phyloP scores from a whole-genome alignment of 2,888 invertebrate genomes.

The Podotricha telesiphe region DNA sequence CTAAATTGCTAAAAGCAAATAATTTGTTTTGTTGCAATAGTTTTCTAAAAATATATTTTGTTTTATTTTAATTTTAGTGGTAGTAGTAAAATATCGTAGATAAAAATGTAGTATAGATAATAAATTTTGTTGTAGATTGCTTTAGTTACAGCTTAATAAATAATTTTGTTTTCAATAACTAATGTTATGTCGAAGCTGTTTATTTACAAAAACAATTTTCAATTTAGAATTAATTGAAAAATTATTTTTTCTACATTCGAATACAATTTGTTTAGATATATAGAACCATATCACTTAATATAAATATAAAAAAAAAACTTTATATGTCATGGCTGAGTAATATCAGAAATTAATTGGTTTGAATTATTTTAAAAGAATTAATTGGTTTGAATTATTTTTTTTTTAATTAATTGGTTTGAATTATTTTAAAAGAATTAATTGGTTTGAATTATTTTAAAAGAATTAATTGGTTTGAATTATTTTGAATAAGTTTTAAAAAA shows the following conservation, averaged over 20 bases:
- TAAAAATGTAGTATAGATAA: slow-evolving; percentile 32
- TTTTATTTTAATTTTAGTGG: slow-evolving; percentile 47
- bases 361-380: background rate
- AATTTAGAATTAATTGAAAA: background rate
- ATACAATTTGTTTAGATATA: slow-evolving; percentile 1
- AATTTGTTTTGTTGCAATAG: slow-evolving; percentile 63
- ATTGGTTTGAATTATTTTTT: background rate
- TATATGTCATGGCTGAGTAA: background rate
- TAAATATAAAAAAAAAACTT: background rate
- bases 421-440: background rate
- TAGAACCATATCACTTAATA: slow-evolving; percentile 10
- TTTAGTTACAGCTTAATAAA: slow-evolving; percentile 20
- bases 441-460: background rate
- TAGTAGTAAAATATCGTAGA: slow-evolving; percentile 40
- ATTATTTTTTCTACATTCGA: background rate
- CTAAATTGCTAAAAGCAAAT: slow-evolving; percentile 69
- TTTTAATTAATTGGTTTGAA: background rate
- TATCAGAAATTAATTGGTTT: background rate
- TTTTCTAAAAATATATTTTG: slow-evolving; percentile 63
- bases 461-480: too few species aligned
- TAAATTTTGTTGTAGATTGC: slow-evolving; percentile 34
- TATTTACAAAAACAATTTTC: background rate
- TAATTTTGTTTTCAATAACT: background rate
- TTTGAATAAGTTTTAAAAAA: slow-evolving; percentile 23
- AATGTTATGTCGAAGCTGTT: background rate